phyloP scores from a whole-genome alignment of 64 coral and sea anemone species.

The Dendrophyllia cribrosa region DNA sequence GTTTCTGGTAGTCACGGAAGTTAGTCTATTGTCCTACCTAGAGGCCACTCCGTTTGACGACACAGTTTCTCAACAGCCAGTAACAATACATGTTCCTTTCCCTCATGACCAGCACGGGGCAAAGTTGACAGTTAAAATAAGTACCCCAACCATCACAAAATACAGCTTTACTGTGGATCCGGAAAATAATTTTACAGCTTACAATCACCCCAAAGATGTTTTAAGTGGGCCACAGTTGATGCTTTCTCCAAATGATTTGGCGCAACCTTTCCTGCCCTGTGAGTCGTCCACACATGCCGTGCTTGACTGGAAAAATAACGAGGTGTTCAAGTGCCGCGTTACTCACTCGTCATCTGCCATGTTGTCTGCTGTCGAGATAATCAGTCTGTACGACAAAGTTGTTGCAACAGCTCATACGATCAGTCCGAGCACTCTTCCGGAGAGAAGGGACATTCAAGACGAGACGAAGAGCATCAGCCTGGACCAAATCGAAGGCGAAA shows the following conservation, averaged over 20 bases:
- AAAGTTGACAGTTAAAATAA: not conserved
- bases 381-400: not conserved
- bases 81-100: not conserved
- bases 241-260: not conserved
- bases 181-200: not conserved
- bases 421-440: not conserved
- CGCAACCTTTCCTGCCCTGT: not conserved
- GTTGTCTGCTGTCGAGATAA: not conserved
- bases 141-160: not conserved
- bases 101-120: not conserved
- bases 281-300: not conserved
- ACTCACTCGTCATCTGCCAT: not conserved
- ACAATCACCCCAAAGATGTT: not conserved
- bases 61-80: constrained; percentile 15
- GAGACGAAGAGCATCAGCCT: not conserved
- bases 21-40: not conserved
- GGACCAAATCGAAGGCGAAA: not conserved
- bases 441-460: not conserved
- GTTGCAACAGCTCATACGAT: not conserved
- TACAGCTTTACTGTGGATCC: not conserved
- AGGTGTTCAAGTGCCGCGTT: not conserved
- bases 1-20: not conserved
- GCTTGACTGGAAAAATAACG: not conserved
- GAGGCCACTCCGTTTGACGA: not conserved
- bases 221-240: not conserved